These are phyloP conservation scores for Microvelia longipes DNA, from an alignment of 1,140 invertebrate species.

Conservation along the genomic window DNA sequence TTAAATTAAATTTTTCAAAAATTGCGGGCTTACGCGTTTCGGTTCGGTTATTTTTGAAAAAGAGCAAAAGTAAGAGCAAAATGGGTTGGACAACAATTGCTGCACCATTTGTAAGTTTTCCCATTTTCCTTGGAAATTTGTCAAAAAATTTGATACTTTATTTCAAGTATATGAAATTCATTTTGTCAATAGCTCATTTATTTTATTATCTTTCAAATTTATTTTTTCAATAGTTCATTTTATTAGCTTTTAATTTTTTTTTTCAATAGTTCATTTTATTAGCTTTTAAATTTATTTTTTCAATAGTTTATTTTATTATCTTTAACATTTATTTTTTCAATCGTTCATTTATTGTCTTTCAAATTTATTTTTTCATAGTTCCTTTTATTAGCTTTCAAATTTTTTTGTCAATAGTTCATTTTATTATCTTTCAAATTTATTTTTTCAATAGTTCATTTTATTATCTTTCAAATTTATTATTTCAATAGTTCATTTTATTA, in stretches of 20 bases:
- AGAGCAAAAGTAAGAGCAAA: conserved; percentile 9
- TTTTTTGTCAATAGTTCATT: neutral
- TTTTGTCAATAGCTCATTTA: no score
- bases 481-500: no score
- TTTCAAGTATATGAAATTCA: no score
- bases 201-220: neutral
- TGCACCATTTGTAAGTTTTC: conserved; percentile 31
- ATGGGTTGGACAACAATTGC: conserved; percentile 35
- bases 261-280: neutral
- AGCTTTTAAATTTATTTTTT: neutral
- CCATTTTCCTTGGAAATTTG: neutral
- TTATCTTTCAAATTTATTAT: no score
- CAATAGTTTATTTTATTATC: no score
- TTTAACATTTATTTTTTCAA: no score
- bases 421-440: neutral
- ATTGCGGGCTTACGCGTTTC: neutral
- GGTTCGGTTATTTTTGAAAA: neutral
- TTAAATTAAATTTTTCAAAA: no score
- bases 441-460: neutral
- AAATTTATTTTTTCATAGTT: neutral
- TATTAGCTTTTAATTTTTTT: neutral
- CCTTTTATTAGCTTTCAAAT: neutral
- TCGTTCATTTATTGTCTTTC: neutral
- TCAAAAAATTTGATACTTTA: no score
- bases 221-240: neutral